These are phyloP conservation scores for Scolopax mira DNA, from an alignment of 2,113 vertebrate genomes.

Conservation along the genomic window DNA sequence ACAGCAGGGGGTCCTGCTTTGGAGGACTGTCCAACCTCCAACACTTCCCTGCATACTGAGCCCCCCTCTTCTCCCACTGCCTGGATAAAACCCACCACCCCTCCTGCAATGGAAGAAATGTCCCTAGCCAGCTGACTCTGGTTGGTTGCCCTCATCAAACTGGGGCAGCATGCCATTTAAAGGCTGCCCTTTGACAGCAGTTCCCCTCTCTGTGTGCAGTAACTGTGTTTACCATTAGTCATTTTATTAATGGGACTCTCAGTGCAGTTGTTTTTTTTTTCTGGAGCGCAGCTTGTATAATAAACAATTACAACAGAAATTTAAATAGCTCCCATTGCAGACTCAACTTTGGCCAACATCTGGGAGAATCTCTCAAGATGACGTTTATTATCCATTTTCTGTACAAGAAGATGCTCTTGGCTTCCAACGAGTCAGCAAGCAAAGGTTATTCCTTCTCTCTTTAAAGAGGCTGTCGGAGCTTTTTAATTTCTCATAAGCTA, in stretches of 20 bases:
- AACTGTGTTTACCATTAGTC: not conserved
- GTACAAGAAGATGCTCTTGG: not conserved
- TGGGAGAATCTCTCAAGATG: slow-evolving; percentile 9
- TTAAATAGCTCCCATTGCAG: not conserved
- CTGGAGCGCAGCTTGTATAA: not conserved
- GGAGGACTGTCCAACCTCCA: not conserved
- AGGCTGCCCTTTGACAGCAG: not conserved
- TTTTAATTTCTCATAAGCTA: not conserved
- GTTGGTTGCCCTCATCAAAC: not conserved
- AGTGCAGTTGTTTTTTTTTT: not conserved
- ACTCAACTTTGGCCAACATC: not conserved
- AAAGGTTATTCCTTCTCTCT: not conserved
- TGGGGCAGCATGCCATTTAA: not conserved
- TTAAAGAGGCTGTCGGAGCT: not conserved
- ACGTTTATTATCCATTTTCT: not conserved
- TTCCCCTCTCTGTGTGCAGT: not conserved
- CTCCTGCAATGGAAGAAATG: not conserved
- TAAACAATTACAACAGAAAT: not conserved
- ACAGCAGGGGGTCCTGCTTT: not conserved
- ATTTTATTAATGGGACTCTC: not conserved
- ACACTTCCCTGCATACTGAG: not conserved
- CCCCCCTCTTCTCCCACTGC: not conserved
- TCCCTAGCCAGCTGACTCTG: not conserved
- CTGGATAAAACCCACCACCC: not conserved
- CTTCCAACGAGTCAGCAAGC: not conserved